These are phyloP conservation scores for Aproaerema taeniolella DNA, from an alignment of 2,888 invertebrate species.

Conservation along the genomic window DNA sequence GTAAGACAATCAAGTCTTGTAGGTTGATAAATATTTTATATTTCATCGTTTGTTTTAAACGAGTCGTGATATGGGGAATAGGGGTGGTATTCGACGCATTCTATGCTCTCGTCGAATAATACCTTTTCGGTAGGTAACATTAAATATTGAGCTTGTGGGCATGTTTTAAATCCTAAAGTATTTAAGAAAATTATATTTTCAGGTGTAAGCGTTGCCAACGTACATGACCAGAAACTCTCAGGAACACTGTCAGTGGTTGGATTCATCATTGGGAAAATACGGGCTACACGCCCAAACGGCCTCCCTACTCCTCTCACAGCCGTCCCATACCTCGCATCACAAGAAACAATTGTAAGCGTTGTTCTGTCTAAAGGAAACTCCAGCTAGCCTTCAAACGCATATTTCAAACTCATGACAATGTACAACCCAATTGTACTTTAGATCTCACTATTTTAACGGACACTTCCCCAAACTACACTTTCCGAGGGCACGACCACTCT, in stretches of 20 bases:
- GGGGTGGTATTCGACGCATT: conserved; percentile 20
- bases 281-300: not conserved
- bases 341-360: not conserved
- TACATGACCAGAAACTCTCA: no score
- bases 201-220: no score
- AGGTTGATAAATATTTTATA: conserved; percentile 20
- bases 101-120: conserved; percentile 17
- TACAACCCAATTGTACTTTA: no score
- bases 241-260: no score
- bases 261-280: conserved; percentile 1
- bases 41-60: conserved; percentile 20
- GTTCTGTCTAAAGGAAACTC: no score
- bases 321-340: not conserved
- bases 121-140: not conserved
- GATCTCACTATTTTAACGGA: no score
- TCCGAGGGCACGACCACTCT: no score
- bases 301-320: not conserved
- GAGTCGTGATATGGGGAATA: conserved; percentile 18
- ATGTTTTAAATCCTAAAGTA: no score
- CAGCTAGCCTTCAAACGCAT: no score
- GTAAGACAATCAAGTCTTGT: not conserved
- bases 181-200: no score
- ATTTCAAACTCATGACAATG: no score
- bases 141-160: not conserved
- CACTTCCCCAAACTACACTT: no score